A percentile compares a stretch with the other conserved stretches of the same genome.
These are phyloP conservation scores for Ciconia boyciana DNA, from an alignment of 2,113 vertebrate species.

Conservation along the genomic window DNA sequence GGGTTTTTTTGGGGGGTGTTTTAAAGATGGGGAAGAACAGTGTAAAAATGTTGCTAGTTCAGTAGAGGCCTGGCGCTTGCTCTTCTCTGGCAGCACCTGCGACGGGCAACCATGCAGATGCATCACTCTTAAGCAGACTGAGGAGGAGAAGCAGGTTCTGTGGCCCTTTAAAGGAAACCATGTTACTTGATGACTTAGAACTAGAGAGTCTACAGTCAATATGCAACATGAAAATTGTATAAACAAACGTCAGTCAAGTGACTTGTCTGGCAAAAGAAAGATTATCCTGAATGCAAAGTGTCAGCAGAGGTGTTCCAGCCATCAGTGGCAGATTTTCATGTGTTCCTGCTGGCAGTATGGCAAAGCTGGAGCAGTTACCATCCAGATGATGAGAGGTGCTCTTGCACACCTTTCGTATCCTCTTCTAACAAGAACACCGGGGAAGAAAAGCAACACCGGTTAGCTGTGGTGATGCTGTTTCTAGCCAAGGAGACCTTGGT, in stretches of 20 bases:
- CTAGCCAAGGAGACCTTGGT: not conserved
- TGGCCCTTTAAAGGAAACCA: not conserved
- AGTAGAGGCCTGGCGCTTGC: not conserved
- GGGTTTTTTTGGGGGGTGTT: not conserved
- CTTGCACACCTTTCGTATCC: not conserved
- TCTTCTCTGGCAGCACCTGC: not conserved
- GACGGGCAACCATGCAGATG: rapidly evolving
- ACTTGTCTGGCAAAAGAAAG: not conserved
- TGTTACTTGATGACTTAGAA: not conserved
- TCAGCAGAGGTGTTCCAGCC: not conserved
- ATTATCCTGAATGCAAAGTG: not conserved
- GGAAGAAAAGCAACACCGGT: not conserved
- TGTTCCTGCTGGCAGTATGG: not conserved
- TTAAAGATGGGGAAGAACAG: not conserved
- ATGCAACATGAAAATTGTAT: rapidly evolving
- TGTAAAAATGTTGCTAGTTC: not conserved
- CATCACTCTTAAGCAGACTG: rapidly evolving
- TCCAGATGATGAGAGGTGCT: not conserved
- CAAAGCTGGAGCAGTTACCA: not conserved
- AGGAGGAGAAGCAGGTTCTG: not conserved
- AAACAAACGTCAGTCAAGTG: not conserved
- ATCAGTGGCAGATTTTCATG: not conserved
- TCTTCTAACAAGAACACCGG: not conserved
- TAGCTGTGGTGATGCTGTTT: not conserved
- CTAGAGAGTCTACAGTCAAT: not conserved